Evolutionary conservation across 1,140 invertebrate genomes (phyloP).

Genomic region (Plutomurus gul): DNA sequence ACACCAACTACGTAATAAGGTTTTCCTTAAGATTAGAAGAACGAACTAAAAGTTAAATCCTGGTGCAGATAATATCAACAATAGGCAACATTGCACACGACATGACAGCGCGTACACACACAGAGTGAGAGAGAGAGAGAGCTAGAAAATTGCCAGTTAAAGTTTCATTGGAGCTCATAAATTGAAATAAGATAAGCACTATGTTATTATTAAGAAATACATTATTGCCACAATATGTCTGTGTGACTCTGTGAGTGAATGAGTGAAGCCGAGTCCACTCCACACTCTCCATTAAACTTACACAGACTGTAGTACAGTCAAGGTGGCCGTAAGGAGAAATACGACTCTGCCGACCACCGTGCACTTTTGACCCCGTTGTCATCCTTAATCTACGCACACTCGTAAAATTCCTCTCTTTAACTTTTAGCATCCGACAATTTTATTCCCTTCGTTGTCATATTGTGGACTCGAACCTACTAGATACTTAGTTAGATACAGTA

Average conservation of each 20-base stretch:
- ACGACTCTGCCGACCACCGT: background rate
- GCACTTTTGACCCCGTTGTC: conserved; percentile 19
- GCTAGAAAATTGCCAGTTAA: background rate
- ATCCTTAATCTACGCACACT: background rate
- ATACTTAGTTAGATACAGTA: no score
- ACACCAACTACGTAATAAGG: background rate
- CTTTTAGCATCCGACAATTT: background rate
- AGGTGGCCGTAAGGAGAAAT: background rate
- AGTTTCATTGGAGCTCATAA: background rate
- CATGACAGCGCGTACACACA: background rate
- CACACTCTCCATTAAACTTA: no score
- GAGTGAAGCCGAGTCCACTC: background rate
- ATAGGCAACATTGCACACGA: no score
- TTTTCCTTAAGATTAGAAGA: no score
- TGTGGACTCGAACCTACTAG: no score
- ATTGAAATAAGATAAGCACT: conserved; percentile 19
- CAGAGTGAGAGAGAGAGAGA: background rate
- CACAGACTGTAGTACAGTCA: background rate
- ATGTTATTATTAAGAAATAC: conserved; percentile 5
- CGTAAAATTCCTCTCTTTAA: background rate
- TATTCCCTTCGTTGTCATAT: no score
- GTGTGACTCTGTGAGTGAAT: background rate
- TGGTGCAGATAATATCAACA: no score
- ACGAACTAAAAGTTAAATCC: no score
- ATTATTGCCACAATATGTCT: conserved; percentile 3